phyloP scores from a whole-genome alignment of 2,113 vertebrate genomes.

The Melanotaenia duboulayi region DNA sequence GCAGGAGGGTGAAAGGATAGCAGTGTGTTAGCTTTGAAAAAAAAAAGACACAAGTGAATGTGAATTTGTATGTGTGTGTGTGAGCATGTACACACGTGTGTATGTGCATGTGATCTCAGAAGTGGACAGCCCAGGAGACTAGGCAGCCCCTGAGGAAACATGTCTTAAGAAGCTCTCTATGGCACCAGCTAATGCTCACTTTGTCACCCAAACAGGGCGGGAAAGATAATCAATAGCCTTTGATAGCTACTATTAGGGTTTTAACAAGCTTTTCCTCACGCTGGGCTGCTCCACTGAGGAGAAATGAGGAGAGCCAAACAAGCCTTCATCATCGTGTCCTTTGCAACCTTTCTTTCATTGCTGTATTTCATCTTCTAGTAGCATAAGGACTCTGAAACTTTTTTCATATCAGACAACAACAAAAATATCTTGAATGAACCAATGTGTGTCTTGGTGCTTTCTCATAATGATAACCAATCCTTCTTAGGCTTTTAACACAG shows the following conservation, averaged over 20 bases:
- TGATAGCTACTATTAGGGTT: constrained; percentile 84
- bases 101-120: constrained; percentile 42
- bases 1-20: constrained; percentile 79
- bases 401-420: background rate
- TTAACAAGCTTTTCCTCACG: constrained; percentile 85
- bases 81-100: constrained; percentile 9
- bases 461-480: fast-evolving
- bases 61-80: constrained; percentile 9
- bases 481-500: background rate
- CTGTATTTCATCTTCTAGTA: constrained; percentile 35
- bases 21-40: constrained; percentile 62
- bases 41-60: constrained; percentile 23
- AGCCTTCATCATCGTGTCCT: constrained; percentile 63
- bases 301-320: constrained; percentile 55
- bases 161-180: constrained; percentile 78
- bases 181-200: constrained; percentile 83
- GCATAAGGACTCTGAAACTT: constrained; percentile 10
- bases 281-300: constrained; percentile 76
- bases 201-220: constrained; percentile 86
- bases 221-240: constrained; percentile 90
- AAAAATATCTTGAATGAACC: background rate
- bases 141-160: constrained; percentile 74
- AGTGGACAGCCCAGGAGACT: constrained; percentile 55
- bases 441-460: no score
- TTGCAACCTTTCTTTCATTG: constrained; percentile 43